Base-by-base conservation (phyloP, 2,888 invertebrate genomes). In the Branchipolynoe longqiensis region DNA sequence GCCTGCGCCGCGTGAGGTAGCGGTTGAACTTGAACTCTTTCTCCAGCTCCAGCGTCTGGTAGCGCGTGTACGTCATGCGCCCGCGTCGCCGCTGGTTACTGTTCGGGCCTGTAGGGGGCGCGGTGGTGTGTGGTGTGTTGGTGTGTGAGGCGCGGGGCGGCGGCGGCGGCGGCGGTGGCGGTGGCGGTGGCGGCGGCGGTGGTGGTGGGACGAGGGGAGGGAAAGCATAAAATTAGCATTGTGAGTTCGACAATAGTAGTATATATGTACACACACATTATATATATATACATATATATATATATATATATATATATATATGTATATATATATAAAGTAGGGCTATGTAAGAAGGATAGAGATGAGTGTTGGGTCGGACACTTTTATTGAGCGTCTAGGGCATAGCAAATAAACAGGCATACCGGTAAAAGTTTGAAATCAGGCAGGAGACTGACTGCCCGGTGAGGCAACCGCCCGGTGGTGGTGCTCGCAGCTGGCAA, bases 31-130 rank as follows among this genome's bases (percentile, higher is more conserved):
- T 98, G 95, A 98, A 98, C 95, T 98, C 98, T 94, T 98, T 98
- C 95, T 98, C 98, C 95, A 98, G 95, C 95, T 98, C 98, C 94
- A 98, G 95, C 86, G 98, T 98, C 95, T 98, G 98, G 95, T 98
- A 98, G 94, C 98, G 96, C 91, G 98, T 98, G 95, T 98, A 98
- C 91, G 98, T 98, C 95, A 98, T 98, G 92, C 98, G 96, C 90
- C 98, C 98, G 94, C 98, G 96, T 95, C 98, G 97, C 95, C 98
- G 96, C 95, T 98, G 91, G 97, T 98, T 95, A 97, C 98, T 92
- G 94, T 98, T 98, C 85, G 98, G 98, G 94, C 98, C 98, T 98
- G 96, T 22, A 90, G 89, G 28, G 12, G 69, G 69, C 69, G 69
- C 69, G 25, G 8, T 25, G 38, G 69, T n/a, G 36, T n/a, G n/a